phyloP scores from a whole-genome alignment of 2,888 invertebrate species.

The Physocephala rufipes region DNA sequence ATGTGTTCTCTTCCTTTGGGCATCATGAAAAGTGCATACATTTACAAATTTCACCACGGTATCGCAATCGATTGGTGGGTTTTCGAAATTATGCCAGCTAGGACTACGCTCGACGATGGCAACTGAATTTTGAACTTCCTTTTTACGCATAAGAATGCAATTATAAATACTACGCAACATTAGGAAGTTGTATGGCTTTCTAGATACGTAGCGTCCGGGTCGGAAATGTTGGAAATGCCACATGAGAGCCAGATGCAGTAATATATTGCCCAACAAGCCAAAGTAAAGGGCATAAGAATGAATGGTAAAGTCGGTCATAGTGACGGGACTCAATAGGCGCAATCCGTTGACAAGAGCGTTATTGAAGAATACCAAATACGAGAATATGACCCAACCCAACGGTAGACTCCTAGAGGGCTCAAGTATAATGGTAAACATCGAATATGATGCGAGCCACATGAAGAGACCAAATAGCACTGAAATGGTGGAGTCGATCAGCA shows the following conservation, averaged over 20 bases:
- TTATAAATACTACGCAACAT: not conserved
- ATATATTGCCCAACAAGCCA: slow-evolving; percentile 23
- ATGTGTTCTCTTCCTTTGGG: slow-evolving; percentile 40
- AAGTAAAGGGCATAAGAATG: not conserved
- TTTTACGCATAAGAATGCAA: not conserved
- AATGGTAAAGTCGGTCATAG: not conserved
- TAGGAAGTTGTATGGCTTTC: slow-evolving; percentile 35
- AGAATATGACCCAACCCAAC: slow-evolving; percentile 42
- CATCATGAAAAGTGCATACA: slow-evolving; percentile 46
- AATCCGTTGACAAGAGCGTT: slow-evolving; percentile 51
- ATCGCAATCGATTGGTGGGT: slow-evolving; percentile 48
- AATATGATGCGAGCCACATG: slow-evolving; percentile 53
- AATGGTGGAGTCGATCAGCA: slow-evolving; percentile 45
- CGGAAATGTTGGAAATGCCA: slow-evolving; percentile 44
- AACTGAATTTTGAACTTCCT: not conserved
- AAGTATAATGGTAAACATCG: slow-evolving; percentile 50
- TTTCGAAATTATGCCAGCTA: slow-evolving; percentile 53
- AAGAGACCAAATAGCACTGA: slow-evolving; percentile 48
- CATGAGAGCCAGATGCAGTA: slow-evolving; percentile 38
- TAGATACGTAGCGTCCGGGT: slow-evolving; percentile 50
- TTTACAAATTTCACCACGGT: slow-evolving; percentile 48
- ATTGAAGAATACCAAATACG: slow-evolving; percentile 50
- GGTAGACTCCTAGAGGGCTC: slow-evolving; percentile 45
- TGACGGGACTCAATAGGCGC: slow-evolving; percentile 43
- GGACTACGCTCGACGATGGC: slow-evolving; percentile 42